Evolutionary conservation across 2,888 invertebrate genomes (phyloP).

Genomic region (Tachina lurida): DNA sequence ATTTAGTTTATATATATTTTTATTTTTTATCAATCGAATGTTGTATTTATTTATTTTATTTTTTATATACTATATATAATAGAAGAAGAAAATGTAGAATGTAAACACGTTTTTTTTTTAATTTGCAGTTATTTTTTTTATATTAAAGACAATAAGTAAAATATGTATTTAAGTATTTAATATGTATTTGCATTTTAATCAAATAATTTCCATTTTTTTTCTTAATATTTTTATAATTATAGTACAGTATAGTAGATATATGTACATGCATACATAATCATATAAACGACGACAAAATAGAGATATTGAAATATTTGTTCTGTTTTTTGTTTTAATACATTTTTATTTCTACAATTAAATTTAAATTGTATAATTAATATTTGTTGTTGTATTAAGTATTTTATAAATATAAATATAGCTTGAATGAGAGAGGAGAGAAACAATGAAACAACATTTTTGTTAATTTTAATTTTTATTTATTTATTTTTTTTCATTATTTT

Average conservation of each 20-base stretch:
- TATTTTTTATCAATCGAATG: conserved; percentile 28
- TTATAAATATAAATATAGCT: conserved; percentile 22
- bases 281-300: conserved; percentile 71
- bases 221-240: conserved; percentile 46
- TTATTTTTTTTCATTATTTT: conserved; percentile 8
- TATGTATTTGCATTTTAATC: conserved; percentile 35
- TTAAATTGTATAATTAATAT: conserved; percentile 54
- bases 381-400: conserved; percentile 36
- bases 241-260: conserved; percentile 20
- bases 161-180: conserved; percentile 48
- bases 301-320: conserved; percentile 52
- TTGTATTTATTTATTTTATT: conserved; percentile 20
- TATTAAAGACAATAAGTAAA: conserved; percentile 63
- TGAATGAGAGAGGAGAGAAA: conserved; percentile 24
- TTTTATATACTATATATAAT: conserved; percentile 35
- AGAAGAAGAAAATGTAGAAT: conserved; percentile 67
- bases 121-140: conserved; percentile 41
- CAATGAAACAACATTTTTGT: conserved; percentile 12
- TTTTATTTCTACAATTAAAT: conserved; percentile 13
- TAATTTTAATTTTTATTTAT: no score
- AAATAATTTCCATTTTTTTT: conserved; percentile 29
- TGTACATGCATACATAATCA: conserved; percentile 47
- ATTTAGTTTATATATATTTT: conserved; percentile 58
- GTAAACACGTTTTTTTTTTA: conserved; percentile 63
- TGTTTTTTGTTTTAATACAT: conserved; percentile 1